A percentile compares a stretch with the other conserved stretches of the same genome.
These are phyloP conservation scores for Anser brachyrhynchus DNA, from an alignment of 2,113 vertebrate genomes.

Conservation along the genomic window DNA sequence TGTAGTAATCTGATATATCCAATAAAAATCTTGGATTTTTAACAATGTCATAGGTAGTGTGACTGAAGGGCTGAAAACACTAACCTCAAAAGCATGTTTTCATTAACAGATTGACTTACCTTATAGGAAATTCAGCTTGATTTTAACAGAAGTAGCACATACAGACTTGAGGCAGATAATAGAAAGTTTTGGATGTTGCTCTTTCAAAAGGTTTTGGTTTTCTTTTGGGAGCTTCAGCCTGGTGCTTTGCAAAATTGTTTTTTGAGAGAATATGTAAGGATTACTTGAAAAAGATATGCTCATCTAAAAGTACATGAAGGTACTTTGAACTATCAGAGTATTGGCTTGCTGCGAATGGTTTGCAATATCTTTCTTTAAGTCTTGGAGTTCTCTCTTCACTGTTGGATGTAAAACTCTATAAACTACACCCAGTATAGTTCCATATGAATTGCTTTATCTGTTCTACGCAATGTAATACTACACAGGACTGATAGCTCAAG, in stretches of 20 bases:
- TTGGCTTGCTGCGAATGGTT: neutral
- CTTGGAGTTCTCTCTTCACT: neutral
- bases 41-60: neutral
- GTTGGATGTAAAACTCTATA: neutral
- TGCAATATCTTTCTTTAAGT: neutral
- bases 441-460: neutral
- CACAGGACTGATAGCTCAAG: neutral
- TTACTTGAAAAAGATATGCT: neutral
- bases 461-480: neutral
- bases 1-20: neutral
- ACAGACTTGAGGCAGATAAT: neutral
- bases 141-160: neutral
- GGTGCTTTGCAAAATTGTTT: neutral
- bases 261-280: neutral
- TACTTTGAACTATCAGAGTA: neutral
- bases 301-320: neutral
- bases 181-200: neutral
- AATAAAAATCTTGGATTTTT: neutral
- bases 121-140: neutral
- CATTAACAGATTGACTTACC: neutral
- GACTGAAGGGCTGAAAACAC: neutral
- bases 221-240: neutral
- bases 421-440: neutral
- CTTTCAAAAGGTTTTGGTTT: neutral
- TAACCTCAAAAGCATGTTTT: neutral